Evolutionary conservation across 2,797 vertebrate genomes (phyloP).

Genomic region (Tapirus indicus): DNA sequence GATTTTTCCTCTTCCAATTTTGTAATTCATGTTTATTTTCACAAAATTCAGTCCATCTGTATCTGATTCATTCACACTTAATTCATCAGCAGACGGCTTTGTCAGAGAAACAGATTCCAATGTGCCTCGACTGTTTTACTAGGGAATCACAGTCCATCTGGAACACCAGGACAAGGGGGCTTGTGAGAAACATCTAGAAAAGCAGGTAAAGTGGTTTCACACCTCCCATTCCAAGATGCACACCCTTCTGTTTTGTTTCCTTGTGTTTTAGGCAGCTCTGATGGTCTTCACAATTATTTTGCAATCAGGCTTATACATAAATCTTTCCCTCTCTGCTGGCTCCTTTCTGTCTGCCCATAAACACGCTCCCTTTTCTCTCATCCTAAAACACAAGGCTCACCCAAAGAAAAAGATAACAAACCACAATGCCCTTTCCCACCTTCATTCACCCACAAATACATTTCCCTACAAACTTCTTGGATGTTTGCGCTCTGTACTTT

Average conservation of each 20-base stretch:
- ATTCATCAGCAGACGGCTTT: conserved; percentile 66
- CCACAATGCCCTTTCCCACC: background rate
- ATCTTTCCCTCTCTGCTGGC: background rate
- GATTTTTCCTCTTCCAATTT: conserved; percentile 72
- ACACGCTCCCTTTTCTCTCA: background rate
- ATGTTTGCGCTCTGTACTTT: background rate
- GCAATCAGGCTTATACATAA: background rate
- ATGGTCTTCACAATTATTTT: background rate
- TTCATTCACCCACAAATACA: background rate
- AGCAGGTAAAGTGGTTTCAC: background rate
- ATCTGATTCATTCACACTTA: conserved; percentile 78
- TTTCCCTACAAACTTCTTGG: background rate
- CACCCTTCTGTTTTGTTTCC: background rate
- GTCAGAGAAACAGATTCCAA: conserved; percentile 24
- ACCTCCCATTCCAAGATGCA: background rate
- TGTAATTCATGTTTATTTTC: conserved; percentile 78
- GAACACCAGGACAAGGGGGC: background rate
- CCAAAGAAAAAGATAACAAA: background rate
- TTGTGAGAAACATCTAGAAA: background rate
- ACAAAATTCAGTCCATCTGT: conserved; percentile 75
- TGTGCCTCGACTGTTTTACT: background rate
- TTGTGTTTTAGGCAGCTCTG: background rate
- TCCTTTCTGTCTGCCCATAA: background rate
- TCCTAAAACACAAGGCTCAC: background rate
- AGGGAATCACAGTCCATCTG: background rate